These are phyloP conservation scores for Iselma pallidipennis DNA, from an alignment of 2,888 invertebrate genomes.

Conservation along the genomic window DNA sequence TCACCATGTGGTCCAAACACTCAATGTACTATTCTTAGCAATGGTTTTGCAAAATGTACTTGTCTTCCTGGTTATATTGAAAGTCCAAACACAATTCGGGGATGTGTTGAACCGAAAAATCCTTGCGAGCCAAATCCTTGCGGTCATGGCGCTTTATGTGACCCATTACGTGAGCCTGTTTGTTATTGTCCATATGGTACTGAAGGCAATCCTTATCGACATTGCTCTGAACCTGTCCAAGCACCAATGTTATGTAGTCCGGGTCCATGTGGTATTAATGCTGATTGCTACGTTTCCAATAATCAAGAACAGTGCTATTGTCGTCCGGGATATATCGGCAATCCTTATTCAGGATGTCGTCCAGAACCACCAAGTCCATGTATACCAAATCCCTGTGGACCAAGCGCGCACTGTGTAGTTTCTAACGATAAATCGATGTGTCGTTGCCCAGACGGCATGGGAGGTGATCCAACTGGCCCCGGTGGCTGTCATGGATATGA, in stretches of 20 bases:
- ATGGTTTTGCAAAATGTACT: constrained; percentile 86
- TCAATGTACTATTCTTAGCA: constrained; percentile 75
- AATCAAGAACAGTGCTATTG: constrained; percentile 87
- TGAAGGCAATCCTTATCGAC: constrained; percentile 81
- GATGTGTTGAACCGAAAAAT: constrained; percentile 78
- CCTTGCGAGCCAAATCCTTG: constrained; percentile 84
- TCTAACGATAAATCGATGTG: constrained; percentile 73
- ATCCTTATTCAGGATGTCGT: constrained; percentile 78
- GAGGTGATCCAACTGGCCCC: constrained; percentile 74
- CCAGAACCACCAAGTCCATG: constrained; percentile 72
- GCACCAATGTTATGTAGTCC: constrained; percentile 71
- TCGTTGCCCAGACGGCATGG: constrained; percentile 73
- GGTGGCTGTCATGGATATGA: constrained; percentile 78
- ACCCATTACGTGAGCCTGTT: constrained; percentile 75
- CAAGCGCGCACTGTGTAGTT: constrained; percentile 72
- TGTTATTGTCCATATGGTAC: constrained; percentile 86
- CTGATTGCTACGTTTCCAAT: constrained; percentile 81
- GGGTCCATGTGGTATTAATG: constrained; percentile 80
- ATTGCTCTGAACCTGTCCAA: constrained; percentile 67
- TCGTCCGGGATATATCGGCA: constrained; percentile 72
- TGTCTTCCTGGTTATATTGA: constrained; percentile 82
- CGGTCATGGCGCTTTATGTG: constrained; percentile 77
- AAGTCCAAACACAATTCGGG: constrained; percentile 85
- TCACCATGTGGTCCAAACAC: constrained; percentile 90
- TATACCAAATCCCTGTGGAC: constrained; percentile 79